Evolutionary conservation across 2,113 vertebrate species (phyloP), one percentile per base, ranked within the genome.

Genomic region (Paralichthys olivaceus): DNA sequence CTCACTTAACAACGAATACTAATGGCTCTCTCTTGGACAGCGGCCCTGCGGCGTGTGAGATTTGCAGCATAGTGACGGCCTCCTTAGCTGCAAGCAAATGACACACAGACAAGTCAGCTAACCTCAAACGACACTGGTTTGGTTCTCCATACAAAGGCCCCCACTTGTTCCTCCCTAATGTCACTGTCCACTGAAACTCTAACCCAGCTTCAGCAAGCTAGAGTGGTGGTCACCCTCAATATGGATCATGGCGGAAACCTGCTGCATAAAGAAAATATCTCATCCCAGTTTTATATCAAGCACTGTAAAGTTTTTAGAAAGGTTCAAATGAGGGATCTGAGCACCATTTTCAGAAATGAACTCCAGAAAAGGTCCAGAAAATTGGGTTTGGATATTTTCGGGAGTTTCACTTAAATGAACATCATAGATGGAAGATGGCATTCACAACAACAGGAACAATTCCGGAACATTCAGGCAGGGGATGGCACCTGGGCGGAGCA

Each of bases 1-100:
- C 87, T 80, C 59, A 76, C 82, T 88, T 81, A 82, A 76, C 70
- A 92, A 86, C 74, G 84, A 88, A 65, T 83, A 70, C 86, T 89
- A 92, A 91, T 92, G 74, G 73, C 40, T 70, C 83, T 82, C 77
- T 7, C 57, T 78, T 81, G 83, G 79, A 83, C 17, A 43, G 74
- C 32, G 3, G 80, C 73, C 45, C 75, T 65, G 84, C 11, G 28
- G 72, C 77, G 17, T 83, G 51, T 72, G 79, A 80, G 87, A 79
- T 72, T 53, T 43, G 14, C 67, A 63, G 60, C 60, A 11, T 63
- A 68, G 60, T 83, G 84, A 84, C 67, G 40, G 59, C 43, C 61
- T 64, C 66, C 43, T 73, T 61, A 65, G 64, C 72, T 81, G 55
- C 77, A 53, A 55, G 72, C 68, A 80, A 83, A 78, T 29, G 34